Percentiles rank a stretch among this genome's conserved stretches.
Evolutionary conservation across 2,113 vertebrate species (phyloP).

Genomic region (Taxidea taxus): DNA sequence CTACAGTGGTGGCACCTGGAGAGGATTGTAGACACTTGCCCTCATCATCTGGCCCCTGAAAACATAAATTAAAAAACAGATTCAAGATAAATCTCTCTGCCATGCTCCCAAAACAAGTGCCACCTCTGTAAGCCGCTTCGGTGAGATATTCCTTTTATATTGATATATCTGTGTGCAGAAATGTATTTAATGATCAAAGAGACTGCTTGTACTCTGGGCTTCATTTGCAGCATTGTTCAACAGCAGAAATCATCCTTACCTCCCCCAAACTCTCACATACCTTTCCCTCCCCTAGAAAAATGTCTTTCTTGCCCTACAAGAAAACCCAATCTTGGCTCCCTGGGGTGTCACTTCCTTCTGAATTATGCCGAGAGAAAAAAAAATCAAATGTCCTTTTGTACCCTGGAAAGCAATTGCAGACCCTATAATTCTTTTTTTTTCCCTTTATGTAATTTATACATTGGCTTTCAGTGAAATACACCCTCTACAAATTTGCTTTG

Average conservation of each 20-base stretch:
- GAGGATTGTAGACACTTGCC: not conserved
- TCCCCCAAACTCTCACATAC: not conserved
- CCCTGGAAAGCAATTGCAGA: conserved; percentile 44
- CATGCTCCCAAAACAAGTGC: not conserved
- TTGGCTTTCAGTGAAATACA: conserved; percentile 64
- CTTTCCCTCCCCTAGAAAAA: conserved; percentile 48
- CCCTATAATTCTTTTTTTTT: conserved; percentile 15
- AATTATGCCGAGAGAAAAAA: conserved; percentile 54
- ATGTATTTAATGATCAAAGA: not conserved
- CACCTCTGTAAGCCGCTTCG: not conserved
- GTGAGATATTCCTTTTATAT: not conserved
- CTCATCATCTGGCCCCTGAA: not conserved
- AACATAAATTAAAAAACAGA: not conserved
- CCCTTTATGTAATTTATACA: conserved; percentile 66
- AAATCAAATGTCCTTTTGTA: conserved; percentile 64
- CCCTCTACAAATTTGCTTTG: conserved; percentile 51
- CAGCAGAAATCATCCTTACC: not conserved
- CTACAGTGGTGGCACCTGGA: not conserved
- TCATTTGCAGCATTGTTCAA: not conserved
- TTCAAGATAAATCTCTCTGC: not conserved
- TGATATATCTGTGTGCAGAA: not conserved
- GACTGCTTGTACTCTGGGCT: not conserved
- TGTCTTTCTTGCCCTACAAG: conserved; percentile 48
- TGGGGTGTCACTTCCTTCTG: conserved; percentile 58
- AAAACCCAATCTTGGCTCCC: conserved; percentile 62